Base-by-base conservation (phyloP, 2,888 invertebrate species). In the Deilephila porcellus region DNA sequence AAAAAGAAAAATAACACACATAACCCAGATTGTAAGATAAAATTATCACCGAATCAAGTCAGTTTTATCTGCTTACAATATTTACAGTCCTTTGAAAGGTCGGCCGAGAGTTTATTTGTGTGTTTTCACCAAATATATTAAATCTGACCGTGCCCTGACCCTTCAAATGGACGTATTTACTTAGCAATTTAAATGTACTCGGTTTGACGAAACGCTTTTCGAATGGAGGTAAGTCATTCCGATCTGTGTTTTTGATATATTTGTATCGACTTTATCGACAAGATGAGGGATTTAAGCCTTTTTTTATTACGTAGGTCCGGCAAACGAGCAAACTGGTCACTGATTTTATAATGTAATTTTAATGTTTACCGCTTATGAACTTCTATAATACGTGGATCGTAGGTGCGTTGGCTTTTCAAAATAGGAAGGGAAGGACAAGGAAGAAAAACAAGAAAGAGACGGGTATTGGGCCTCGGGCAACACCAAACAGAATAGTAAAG, bases 111-210 rank as follows among this genome's bases (percentile, higher is more conserved):
- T 56, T 56, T 56, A 56, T 56, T n/a, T 56, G 56, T 60, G 29
- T 60, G 25, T 32, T 60, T 60, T 60, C 60, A 17, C 60, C 29
- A 60, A 29, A 60, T 60, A 60, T 60, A 60, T 60, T 60, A 60
- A 60, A 60, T 60, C 60, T 60, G 29, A 25, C 17, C 29, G 25
- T 3, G 17, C 4, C 29, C 25, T 17, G 60, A 60, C 60, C 60
- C 29, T 60, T 5, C 56, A 56, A 56, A 56, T 60, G 60, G 29
- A 60, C 14, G 17, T 60, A 29, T 60, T 60, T 60, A 60, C 29
- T 60, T 60, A 17, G 25, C 25, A 60, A 60, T 60, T 60, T 56
- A 56, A 56, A 56, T n/a, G n/a, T n/a, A 56, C 56, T n/a, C n/a
- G 56, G 56, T 56, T 56, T 56, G 56, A 56, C n/a, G 56, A n/a